Conservation (phyloP, 2,888 invertebrate species). For the Polia nebulosa region DNA sequence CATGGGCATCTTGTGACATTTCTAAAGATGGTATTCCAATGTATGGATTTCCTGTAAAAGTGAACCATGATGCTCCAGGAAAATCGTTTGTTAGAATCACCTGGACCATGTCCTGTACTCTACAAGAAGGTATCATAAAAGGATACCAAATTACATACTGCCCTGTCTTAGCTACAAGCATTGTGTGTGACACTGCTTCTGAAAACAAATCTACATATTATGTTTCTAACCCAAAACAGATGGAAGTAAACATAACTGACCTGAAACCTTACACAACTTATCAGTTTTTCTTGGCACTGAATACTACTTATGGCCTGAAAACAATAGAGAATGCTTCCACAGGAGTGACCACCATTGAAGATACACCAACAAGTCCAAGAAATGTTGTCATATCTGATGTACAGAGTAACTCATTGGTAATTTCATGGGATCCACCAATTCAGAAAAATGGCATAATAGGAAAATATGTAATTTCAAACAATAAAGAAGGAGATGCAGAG, state of each 20-base stretch:
- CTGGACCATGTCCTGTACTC: constrained; percentile 95
- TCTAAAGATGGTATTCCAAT: constrained; percentile 88
- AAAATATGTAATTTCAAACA: constrained; percentile 91
- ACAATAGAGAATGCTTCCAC: constrained; percentile 89
- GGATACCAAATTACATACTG: constrained; percentile 95
- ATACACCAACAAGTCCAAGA: constrained; percentile 91
- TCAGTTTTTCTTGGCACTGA: constrained; percentile 93
- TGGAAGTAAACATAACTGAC: constrained; percentile 90
- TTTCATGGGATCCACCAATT: constrained; percentile 93
- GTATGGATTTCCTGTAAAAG: constrained; percentile 88
- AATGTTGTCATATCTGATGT: constrained; percentile 91
- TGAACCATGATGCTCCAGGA: constrained; percentile 81
- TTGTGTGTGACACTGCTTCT: constrained; percentile 89
- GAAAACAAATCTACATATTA: constrained; percentile 78
- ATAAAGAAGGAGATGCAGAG: constrained; percentile 2
- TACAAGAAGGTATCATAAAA: constrained; percentile 93
- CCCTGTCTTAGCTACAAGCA: constrained; percentile 89
- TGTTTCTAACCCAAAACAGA: constrained; percentile 85
- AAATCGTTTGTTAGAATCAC: constrained; percentile 89
- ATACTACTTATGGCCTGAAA: constrained; percentile 83
- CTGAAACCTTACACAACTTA: constrained; percentile 95
- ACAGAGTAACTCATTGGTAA: constrained; percentile 91
- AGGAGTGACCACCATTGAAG: constrained; percentile 93
- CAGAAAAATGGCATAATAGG: constrained; percentile 94
- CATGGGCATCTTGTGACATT: constrained; percentile 94